Percentiles rank a stretch among this genome's conserved stretches.
These are phyloP conservation scores for Piezodorus guildinii DNA, from an alignment of 1,140 invertebrate species.

Conservation along the genomic window DNA sequence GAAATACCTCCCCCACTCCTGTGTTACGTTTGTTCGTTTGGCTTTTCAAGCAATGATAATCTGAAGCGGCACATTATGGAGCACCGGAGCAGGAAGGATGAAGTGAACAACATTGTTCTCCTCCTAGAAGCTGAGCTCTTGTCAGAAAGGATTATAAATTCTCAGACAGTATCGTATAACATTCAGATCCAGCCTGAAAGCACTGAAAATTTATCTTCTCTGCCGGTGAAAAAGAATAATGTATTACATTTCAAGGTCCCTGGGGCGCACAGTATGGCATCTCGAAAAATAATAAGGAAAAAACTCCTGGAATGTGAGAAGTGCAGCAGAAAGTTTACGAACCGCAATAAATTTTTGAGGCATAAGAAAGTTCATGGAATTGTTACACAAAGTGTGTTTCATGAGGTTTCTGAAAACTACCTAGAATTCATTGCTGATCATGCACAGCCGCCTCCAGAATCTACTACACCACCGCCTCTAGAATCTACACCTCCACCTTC, in stretches of 20 bases:
- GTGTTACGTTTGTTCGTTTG: slow-evolving; percentile 9
- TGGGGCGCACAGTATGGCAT: not conserved
- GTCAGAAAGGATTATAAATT: not conserved
- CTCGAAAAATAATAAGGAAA: not conserved
- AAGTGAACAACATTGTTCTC: slow-evolving; percentile 5
- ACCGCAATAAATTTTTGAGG: not conserved
- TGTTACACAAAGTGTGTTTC: not conserved
- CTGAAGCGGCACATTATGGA: not conserved
- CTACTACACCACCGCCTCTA: too few relatives aligned
- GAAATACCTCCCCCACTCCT: not conserved
- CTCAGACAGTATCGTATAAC: not conserved
- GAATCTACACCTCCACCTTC: too few relatives aligned
- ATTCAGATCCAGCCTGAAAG: too few relatives aligned
- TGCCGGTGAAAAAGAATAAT: too few relatives aligned
- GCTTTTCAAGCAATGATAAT: not conserved
- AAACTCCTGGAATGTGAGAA: slow-evolving; percentile 4
- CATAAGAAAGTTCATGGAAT: slow-evolving; percentile 11
- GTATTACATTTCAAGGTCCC: too few relatives aligned
- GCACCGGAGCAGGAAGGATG: not conserved
- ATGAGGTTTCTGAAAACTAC: not conserved
- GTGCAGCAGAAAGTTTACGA: not conserved
- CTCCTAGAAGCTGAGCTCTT: not conserved
- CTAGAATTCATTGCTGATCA: not conserved
- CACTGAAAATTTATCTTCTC: too few relatives aligned
- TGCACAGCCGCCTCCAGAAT: too few relatives aligned